Base-by-base conservation (phyloP, 2,113 vertebrate genomes). In the Gambusia affinis region DNA sequence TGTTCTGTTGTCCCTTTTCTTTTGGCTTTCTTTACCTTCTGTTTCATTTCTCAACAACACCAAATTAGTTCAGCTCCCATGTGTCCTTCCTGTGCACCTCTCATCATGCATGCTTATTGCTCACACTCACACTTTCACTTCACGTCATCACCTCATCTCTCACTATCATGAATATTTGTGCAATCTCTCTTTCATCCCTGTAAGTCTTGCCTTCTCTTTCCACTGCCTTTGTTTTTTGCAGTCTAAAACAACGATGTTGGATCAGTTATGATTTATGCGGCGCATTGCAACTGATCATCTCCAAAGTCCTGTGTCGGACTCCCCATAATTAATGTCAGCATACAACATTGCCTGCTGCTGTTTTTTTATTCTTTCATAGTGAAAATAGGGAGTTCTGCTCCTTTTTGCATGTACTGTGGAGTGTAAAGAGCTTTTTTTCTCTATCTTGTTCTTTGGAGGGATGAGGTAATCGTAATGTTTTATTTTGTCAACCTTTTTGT, bases 81-180 rank as follows among this genome's bases (percentile, higher is more conserved):
- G 63, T 72, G 33, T 54, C 60, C 63, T 60, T 15, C 70, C 42
- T 64, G 74, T 64, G 60, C 65, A 65, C 78, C 60, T 85, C 72
- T 78, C 80, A 57, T 83, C 74, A 79, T 28, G 6, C 67, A 78
- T 19, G 44, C 51, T 57, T 80, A 74, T 84, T 71, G 80, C 65
- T 76, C 61, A 67, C 64, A 33, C 60, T 47, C 0, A 79, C 72
- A 77, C 84, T 64, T 65, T 72, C 54, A 28, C 54, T 24, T 24
- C 69, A 83, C 67, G 35, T 88, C 83, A 78, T 71, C 85, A 83
- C 85, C 79, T 86, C 86, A 79, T 87, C 82, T 44, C 64, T 90
- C 83, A 75, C 65, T 51, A 78, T 72, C 60, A 31, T 65, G 30
- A 5, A 57, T 68, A 67, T 79, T 79, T 71, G 75, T 64, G 63